Evolutionary conservation across 1,140 invertebrate species (phyloP), one percentile per base, ranked within the genome.

Genomic region (Periplaneta americana): DNA sequence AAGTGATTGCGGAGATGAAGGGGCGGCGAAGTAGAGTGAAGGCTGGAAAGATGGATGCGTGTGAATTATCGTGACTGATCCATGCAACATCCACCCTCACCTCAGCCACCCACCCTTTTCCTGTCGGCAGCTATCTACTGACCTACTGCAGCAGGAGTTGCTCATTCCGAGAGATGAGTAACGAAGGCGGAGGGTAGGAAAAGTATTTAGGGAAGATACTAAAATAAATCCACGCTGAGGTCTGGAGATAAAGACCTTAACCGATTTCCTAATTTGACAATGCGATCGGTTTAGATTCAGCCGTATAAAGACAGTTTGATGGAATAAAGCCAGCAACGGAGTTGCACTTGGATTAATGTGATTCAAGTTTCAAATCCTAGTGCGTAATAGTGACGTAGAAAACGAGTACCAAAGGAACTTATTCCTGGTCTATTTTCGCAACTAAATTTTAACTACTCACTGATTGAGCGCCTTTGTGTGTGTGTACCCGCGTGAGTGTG

Each of bases 1-100:
- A 76, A 76, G 75, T 34, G 75, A 76, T 76, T 76, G 75, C 75
- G 75, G 75, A 57, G 17, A 57, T 57, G 48, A n/a, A 57, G 11
- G 22, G 48, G 48, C 48, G 22, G 48, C 6, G 75, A 33, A 18
- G 13, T 2, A 22, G 31, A 36, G 75, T 13, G 31, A 33, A n/a
- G 13, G 75, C 13, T 76, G 31, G 33, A 31, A 76, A 76, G 35
- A 36, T 34, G 31, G 31, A 33, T 34, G 22, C 31, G 6, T 75
- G 39, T 15, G 48, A 57, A 57, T 57, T 57, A 57, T 57, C 48
- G 11, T 10, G 17, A 57, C 11, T 57, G 22, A 57, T n/a, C 48
- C 48, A 57, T 17, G 48, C 48, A 57, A 57, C 48, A 57, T 57
- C 28, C 48, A n/a, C 48, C 48, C 48, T 57, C 11, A 57, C 22